phyloP scores from a whole-genome alignment of 1,140 invertebrate genomes.

The Harpegnathos saltator region DNA sequence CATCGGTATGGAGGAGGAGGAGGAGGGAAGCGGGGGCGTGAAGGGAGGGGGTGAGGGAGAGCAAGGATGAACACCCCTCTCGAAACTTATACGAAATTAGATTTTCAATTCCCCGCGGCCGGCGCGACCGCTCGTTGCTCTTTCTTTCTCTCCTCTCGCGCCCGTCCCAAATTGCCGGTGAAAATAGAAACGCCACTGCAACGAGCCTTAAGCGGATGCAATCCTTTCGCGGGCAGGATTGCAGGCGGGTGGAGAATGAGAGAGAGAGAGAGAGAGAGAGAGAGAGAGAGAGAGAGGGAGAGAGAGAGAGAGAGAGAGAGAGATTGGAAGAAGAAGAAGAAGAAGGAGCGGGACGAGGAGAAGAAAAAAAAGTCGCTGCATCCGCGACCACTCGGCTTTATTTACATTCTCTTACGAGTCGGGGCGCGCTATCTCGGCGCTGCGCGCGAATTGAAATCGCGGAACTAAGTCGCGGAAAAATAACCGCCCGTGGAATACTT shows the following conservation, averaged over 20 bases:
- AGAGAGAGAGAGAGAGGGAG: no score
- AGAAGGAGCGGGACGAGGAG: slow-evolving; percentile 50
- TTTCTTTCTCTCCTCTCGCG: background rate
- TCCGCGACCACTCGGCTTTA: slow-evolving; percentile 63
- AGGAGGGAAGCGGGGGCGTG: slow-evolving; percentile 1
- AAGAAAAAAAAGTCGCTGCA: slow-evolving; percentile 22
- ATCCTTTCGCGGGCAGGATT: slow-evolving; percentile 73
- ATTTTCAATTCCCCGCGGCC: slow-evolving; percentile 78
- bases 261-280: no score
- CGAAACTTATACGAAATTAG: slow-evolving; percentile 81
- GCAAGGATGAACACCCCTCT: slow-evolving; percentile 62
- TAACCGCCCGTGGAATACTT: slow-evolving; percentile 9
- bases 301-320: no score
- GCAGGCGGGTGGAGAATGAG: slow-evolving; percentile 14
- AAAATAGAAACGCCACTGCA: slow-evolving; percentile 74
- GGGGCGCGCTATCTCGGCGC: slow-evolving; percentile 39
- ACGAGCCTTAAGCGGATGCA: slow-evolving; percentile 76
- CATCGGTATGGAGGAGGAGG: background rate
- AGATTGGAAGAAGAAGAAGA: background rate
- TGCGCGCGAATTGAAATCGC: slow-evolving; percentile 68
- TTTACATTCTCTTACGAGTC: slow-evolving; percentile 64
- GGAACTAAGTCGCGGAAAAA: slow-evolving; percentile 40
- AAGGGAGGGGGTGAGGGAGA: background rate
- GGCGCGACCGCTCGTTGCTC: slow-evolving; percentile 39
- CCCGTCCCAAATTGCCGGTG: slow-evolving; percentile 67